A percentile compares a stretch with the other conserved stretches of the same genome.
Conservation (phyloP, 37 sponge, comb jelly and placozoan species). For the Corticium candelabrum region DNA sequence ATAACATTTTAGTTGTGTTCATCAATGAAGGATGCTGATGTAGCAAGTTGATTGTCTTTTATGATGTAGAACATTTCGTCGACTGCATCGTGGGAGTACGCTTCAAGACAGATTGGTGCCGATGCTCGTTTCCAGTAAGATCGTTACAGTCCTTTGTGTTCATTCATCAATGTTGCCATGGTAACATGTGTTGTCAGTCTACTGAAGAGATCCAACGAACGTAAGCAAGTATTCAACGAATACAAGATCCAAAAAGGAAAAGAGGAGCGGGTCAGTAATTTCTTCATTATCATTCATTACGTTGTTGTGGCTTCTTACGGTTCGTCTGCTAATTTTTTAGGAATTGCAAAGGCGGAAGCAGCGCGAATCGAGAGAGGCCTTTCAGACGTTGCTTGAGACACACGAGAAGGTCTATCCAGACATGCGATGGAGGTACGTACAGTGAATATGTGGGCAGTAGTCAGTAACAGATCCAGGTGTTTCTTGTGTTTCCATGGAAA, state of each 20-base stretch:
- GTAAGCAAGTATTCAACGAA: neutral
- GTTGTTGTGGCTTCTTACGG: neutral
- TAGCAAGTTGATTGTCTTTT: no score
- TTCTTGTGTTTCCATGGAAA: neutral
- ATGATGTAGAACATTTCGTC: no score
- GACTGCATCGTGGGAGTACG: conserved; percentile 1
- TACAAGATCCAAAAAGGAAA: neutral
- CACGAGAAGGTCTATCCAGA: neutral
- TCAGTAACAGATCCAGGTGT: no score
- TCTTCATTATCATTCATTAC: no score
- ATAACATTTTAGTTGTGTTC: no score
- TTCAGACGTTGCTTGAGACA: neutral
- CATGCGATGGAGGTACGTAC: neutral
- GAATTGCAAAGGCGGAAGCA: neutral
- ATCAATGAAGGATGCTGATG: no score
- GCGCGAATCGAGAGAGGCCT: neutral
- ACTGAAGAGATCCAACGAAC: neutral
- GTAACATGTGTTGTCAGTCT: neutral
- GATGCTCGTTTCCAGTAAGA: neutral
- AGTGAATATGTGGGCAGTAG: neutral
- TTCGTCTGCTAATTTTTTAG: neutral
- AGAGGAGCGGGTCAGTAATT: neutral
- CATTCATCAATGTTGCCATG: neutral
- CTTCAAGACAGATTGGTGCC: neutral
- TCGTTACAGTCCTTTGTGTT: neutral